Base-by-base conservation (phyloP, 2,888 invertebrate genomes). In the Leucophenga maculata region DNA sequence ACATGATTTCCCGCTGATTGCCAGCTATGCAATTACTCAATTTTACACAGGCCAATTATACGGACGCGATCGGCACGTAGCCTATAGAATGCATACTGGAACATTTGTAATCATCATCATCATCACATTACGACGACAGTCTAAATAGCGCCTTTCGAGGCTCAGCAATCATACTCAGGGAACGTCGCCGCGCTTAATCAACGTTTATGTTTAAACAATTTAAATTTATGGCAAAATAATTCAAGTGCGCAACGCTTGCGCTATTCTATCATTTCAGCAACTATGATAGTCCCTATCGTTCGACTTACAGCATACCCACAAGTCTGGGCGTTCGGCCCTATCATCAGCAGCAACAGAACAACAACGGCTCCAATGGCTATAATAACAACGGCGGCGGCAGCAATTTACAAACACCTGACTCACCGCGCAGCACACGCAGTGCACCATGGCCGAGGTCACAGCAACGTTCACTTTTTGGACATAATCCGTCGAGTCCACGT, bases 351-450 rank as follows among this genome's bases (percentile, higher is more conserved):
- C 75, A 73, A 71, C 80, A 84, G 72, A 85, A 84, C 73, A 85
- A 83, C 81, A 86, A 84, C n/a, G n/a, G n/a, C 82, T 83, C 81
- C 77, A 83, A 78, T 82, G 78, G 83, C 75, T 83, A 82, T 75
- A 83, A 82, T 73, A 80, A 82, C 54, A 67, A 32, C 69, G 67
- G 62, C 67, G 70, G 69, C 59, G 72, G 72, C 73, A 79, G 79
- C 78, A 85, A 85, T 80, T 78, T 86, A 67, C 83, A 85, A 77
- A 89, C 90, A 78, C 92, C 92, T 65, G 93, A 93, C 78, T 93
- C 93, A 0, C 95, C 96, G 1, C 91, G 95, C 62, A 95, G 95
- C 82, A 95, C 94, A 8, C 91, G 95, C 72, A 95, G 96, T 80
- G 95, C 95, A 0, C 93, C 93, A 4, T 93, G 93, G 93, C 91